Base-by-base conservation (phyloP, 2,797 vertebrate species). In the Acrossocheilus fasciatus region DNA sequence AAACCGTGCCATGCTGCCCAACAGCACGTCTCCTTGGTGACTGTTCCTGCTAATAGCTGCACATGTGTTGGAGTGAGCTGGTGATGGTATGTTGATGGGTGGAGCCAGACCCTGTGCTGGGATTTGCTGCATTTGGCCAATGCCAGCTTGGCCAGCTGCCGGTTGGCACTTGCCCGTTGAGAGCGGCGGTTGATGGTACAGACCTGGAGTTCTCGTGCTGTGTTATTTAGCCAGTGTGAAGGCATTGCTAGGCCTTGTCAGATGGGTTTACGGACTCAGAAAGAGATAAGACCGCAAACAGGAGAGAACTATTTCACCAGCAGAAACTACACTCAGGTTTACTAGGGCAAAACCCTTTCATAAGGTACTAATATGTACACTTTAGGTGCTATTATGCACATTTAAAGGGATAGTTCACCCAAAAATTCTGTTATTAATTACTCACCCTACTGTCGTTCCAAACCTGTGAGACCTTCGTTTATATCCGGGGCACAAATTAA, bases 1-100 rank as follows among this genome's bases (percentile, higher is more conserved):
- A 57, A 83, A 47, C n/a, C 3, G 34, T 66, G 15, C 43, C 20
- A 52, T 0, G 43, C 62, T 26, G 26, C 26, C 75, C 20, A 34
- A 41, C 72, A 59, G 18, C 34, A 52, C 17, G 82, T 91, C 78
- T 89, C 87, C 81, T 77, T 89, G 84, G 86, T 34, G 78, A 89
- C 81, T 10, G 54, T 59, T 86, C 41, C 83, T 59, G 80, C 26
- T 81, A 69, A 62, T 66, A 82, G 66, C 68, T 57, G 52, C 85
- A 76, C 69, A 41, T 45, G 70, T 77, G 41, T 70, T 50, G n/a
- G 78, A 74, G 66, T n/a, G 57, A 64, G 81, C 50, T 41, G 72
- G 59, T 76, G 82, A 84, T 39, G 84, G 78, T 43, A 54, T 83
- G 69, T 64, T 59, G 74, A 39, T 76, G 41, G 57, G 73, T 52